Conservation (phyloP, 2,888 invertebrate species). For the Netelia fuscicornis region DNA sequence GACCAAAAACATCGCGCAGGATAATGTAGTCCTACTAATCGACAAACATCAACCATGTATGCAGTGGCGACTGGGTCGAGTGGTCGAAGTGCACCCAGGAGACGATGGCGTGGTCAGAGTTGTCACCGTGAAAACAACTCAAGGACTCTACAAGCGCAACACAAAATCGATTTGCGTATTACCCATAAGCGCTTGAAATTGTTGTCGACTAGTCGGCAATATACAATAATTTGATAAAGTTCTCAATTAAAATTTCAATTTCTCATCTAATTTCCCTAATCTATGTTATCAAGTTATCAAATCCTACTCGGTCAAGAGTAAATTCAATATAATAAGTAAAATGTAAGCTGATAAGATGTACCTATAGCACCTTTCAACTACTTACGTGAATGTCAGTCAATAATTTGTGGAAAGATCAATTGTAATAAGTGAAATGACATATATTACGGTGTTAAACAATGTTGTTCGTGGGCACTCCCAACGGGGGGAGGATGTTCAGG, state of each 20-base stretch:
- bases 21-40: slow-evolving; percentile 70
- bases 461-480: slow-evolving; percentile 28
- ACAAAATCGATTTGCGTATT: slow-evolving; percentile 56
- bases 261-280: background rate
- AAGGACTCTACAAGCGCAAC: slow-evolving; percentile 62
- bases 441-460: slow-evolving; percentile 16
- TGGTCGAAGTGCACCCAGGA: slow-evolving; percentile 70
- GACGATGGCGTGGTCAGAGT: slow-evolving; percentile 72
- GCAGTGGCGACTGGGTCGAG: slow-evolving; percentile 61
- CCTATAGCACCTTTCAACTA: too few relatives aligned
- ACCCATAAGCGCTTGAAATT: slow-evolving; percentile 27
- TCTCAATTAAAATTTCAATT: background rate
- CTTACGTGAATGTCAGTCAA: background rate
- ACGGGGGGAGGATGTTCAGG: slow-evolving; percentile 29
- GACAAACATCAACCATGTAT: slow-evolving; percentile 70
- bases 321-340: too few relatives aligned
- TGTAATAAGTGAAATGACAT: slow-evolving; percentile 6
- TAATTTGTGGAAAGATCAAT: slow-evolving; percentile 6
- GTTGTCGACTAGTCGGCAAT: background rate
- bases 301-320: too few relatives aligned
- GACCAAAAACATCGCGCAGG: slow-evolving; percentile 16
- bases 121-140: slow-evolving; percentile 68
- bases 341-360: too few relatives aligned
- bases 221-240: background rate
- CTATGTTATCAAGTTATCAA: background rate